These are phyloP conservation scores for Catocala fraxini DNA, from an alignment of 2,888 invertebrate genomes.

Conservation along the genomic window DNA sequence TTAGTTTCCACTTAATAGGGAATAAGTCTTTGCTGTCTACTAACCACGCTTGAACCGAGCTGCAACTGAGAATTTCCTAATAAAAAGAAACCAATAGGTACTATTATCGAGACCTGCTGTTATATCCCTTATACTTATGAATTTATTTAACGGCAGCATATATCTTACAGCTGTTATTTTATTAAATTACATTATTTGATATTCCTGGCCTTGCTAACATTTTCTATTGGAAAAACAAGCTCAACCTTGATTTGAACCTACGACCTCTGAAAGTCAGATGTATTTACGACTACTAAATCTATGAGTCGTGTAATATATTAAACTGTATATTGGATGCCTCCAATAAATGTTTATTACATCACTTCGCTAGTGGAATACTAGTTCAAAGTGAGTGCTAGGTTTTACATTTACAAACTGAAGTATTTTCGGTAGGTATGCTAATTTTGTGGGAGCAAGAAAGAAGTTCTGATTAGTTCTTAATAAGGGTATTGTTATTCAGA, in stretches of 20 bases:
- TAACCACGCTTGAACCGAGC: too few relatives aligned
- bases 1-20: too few relatives aligned
- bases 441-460: slow-evolving; percentile 5
- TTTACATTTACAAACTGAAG: background rate
- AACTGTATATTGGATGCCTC: slow-evolving; percentile 2
- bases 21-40: too few relatives aligned
- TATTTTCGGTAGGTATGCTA: background rate
- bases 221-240: background rate
- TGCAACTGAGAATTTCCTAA: too few relatives aligned
- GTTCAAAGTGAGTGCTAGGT: background rate
- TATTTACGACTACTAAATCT: background rate
- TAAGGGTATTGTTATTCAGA: slow-evolving; percentile 28
- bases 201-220: background rate
- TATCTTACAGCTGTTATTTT: background rate
- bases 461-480: slow-evolving; percentile 2
- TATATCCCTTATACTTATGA: background rate
- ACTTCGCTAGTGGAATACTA: background rate
- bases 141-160: background rate
- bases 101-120: too few relatives aligned
- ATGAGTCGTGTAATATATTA: background rate
- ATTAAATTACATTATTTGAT: background rate
- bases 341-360: background rate
- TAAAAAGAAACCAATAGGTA: too few relatives aligned
- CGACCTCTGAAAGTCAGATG: slow-evolving; percentile 9
- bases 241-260: background rate